These are phyloP conservation scores for Pyrochroa serraticornis DNA, from an alignment of 2,888 invertebrate species.

Conservation along the genomic window DNA sequence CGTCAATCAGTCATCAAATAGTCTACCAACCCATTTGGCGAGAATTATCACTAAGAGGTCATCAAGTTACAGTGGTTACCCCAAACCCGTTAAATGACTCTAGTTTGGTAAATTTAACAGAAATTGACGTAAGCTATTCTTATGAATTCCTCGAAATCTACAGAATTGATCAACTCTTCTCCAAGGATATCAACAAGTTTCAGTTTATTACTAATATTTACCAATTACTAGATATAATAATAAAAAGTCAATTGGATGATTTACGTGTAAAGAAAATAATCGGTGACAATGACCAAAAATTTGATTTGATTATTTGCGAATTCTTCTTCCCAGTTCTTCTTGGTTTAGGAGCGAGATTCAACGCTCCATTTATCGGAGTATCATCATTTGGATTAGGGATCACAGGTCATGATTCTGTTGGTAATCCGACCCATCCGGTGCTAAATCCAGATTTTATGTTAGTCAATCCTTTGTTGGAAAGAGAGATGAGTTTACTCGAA, in stretches of 20 bases:
- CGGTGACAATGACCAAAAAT: neutral
- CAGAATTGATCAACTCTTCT: conserved; percentile 3
- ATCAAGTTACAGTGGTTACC: conserved; percentile 48
- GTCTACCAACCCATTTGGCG: conserved; percentile 39
- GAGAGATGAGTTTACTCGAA: conserved; percentile 10
- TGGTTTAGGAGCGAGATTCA: conserved; percentile 14
- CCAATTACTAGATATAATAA: neutral
- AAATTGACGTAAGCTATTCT: conserved; percentile 45
- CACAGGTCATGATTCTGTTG: conserved; percentile 16
- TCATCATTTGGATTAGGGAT: conserved; percentile 17
- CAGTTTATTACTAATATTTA: neutral
- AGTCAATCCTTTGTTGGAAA: neutral
- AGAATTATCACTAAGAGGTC: conserved; percentile 48
- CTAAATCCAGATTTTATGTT: conserved; percentile 18
- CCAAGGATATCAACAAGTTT: conserved; percentile 2
- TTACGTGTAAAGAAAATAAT: neutral
- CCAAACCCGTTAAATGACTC: conserved; percentile 47
- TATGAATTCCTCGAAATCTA: conserved; percentile 25
- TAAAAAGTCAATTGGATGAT: neutral
- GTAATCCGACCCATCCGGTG: conserved; percentile 24
- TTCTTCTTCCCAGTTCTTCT: conserved; percentile 17
- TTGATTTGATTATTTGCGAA: conserved; percentile 28
- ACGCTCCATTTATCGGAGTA: conserved; percentile 17
- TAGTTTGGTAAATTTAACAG: conserved; percentile 45
- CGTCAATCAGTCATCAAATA: conserved; percentile 21